phyloP scores from a whole-genome alignment of 2,797 vertebrate genomes.

The Centroberyx gerrardi region DNA sequence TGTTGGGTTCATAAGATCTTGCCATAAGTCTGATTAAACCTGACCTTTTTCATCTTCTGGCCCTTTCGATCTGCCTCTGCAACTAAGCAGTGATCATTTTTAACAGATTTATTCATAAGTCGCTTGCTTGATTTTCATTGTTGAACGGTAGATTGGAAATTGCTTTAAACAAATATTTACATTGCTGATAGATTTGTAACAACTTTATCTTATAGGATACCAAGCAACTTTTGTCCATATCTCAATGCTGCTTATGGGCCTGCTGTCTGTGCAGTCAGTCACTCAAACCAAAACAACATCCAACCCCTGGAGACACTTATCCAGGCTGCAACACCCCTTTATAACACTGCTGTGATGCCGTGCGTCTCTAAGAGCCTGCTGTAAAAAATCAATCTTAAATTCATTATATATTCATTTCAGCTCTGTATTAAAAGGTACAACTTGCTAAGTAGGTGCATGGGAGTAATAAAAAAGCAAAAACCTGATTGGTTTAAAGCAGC shows the following conservation, averaged over 20 bases:
- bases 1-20: conserved; percentile 1
- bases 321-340: conserved; percentile 26
- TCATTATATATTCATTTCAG: conserved; percentile 37
- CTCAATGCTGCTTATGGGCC: conserved; percentile 5
- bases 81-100: not conserved
- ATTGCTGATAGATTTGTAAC: not conserved
- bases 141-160: not conserved
- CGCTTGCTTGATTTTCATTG: not conserved
- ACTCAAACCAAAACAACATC: conserved; percentile 40
- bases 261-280: conserved; percentile 1
- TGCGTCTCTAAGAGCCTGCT: conserved; percentile 4
- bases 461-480: conserved; percentile 17
- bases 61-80: not conserved
- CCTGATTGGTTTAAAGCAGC: conserved; percentile 10
- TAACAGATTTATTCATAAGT: not conserved
- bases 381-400: conserved; percentile 50
- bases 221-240: conserved; percentile 2
- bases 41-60: not conserved
- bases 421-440: conserved; percentile 16
- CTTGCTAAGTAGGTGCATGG: conserved; percentile 19
- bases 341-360: conserved; percentile 16
- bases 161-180: not conserved
- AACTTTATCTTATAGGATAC: conserved; percentile 7
- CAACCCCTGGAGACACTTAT: conserved; percentile 31
- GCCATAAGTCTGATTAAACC: not conserved